These are phyloP conservation scores for Puma concolor DNA, from an alignment of 2,113 vertebrate genomes.

Conservation along the genomic window DNA sequence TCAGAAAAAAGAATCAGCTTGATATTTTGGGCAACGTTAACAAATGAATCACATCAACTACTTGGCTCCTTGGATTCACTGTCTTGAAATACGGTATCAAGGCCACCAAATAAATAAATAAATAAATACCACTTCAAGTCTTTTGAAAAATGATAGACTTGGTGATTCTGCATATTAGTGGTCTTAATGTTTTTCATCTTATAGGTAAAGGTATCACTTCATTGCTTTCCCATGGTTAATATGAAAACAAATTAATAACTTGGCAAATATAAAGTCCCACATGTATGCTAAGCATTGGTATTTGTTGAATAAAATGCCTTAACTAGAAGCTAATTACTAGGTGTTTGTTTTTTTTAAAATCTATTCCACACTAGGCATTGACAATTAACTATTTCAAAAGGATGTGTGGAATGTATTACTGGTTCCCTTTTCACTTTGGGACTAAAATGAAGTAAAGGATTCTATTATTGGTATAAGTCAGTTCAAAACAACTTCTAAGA, in stretches of 20 bases:
- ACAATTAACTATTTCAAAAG: constrained; percentile 19
- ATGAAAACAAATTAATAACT: constrained; percentile 56
- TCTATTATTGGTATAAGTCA: not conserved
- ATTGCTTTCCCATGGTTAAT: not conserved
- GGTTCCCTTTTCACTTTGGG: not conserved
- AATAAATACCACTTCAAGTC: not conserved
- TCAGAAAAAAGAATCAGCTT: not conserved
- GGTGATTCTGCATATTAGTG: not conserved
- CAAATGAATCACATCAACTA: not conserved
- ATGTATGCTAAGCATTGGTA: not conserved
- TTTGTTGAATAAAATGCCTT: constrained; percentile 33
- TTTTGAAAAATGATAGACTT: not conserved
- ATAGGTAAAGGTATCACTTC: not conserved
- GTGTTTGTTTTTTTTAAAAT: not conserved
- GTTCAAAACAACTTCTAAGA: constrained; percentile 21
- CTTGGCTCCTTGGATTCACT: not conserved
- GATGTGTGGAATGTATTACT: not conserved
- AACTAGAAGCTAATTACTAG: not conserved
- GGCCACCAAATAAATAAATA: not conserved
- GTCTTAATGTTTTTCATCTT: constrained; percentile 6
- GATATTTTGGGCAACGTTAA: not conserved
- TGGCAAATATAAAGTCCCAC: not conserved
- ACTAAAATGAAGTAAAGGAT: constrained; percentile 21
- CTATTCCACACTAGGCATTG: not conserved
- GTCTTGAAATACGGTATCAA: not conserved